Conservation (phyloP, 2,888 invertebrate species). For the Eupithecia exiguata region DNA sequence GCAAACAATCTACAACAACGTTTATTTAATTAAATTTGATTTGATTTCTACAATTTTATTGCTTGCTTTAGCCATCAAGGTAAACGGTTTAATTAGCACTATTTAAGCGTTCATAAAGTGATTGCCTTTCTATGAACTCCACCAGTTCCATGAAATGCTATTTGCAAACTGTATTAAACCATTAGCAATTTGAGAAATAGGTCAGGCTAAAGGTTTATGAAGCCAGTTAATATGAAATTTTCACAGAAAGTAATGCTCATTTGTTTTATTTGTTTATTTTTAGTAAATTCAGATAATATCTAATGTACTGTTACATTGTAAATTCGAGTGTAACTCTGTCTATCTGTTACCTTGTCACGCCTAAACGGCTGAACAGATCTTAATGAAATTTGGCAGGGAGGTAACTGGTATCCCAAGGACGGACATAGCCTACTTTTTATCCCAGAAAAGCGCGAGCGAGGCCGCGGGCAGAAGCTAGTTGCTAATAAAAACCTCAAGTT, state of each 20-base stretch:
- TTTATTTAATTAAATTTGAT: too few relatives aligned
- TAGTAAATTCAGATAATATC: not conserved
- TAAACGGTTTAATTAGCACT: not conserved
- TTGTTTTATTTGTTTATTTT: not conserved
- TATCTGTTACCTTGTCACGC: too few relatives aligned
- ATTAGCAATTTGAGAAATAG: constrained; percentile 25
- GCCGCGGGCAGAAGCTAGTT: too few relatives aligned
- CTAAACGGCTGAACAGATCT: too few relatives aligned
- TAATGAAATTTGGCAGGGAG: too few relatives aligned
- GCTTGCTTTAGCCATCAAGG: not conserved
- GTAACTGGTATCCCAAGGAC: too few relatives aligned
- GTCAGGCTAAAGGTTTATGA: constrained; percentile 31
- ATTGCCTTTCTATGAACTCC: not conserved
- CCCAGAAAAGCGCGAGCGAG: too few relatives aligned
- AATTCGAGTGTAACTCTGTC: too few relatives aligned
- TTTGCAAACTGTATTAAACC: constrained; percentile 13
- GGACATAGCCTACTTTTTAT: too few relatives aligned
- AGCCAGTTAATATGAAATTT: constrained; percentile 6
- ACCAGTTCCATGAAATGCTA: not conserved
- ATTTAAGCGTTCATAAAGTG: not conserved
- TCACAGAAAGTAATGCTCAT: not conserved
- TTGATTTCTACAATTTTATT: not conserved
- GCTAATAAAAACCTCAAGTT: not conserved
- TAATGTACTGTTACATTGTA: too few relatives aligned
- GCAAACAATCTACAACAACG: too few relatives aligned